Base-by-base conservation (phyloP, 2,797 vertebrate genomes). In the Chaunax sp. region DNA sequence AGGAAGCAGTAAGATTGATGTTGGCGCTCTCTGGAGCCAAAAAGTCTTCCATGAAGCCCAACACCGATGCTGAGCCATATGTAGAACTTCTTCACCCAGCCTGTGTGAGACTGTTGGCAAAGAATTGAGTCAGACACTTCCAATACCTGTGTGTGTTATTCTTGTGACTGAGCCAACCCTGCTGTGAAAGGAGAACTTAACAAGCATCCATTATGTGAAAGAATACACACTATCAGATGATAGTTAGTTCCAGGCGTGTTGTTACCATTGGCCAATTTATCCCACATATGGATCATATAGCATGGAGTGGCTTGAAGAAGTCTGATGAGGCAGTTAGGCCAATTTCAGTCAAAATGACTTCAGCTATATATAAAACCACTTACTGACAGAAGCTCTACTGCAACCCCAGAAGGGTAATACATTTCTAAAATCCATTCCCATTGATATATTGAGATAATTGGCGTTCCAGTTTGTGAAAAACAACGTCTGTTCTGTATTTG, bases 11-110 rank as follows among this genome's bases (percentile, higher is more conserved):
- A 56, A 94, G 40, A 93, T 96, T 96, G 95, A 95, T 92, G 89
- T 96, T 97, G 96, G 95, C 95, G 66, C 84, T 82, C 67, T 63
- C 53, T 72, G 56, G 86, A 91, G 92, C 75, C 94, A 95, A 92
- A 37, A 95, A 94, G 92, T 92, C 92, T 94, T 95, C 94, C 93
- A 95, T 94, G 94, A 94, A 95, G 92, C 90, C 91, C 90, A 89
- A 94, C 90, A 86, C 93, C 88, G 89, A 93, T 92, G 93, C 59
- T 19, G 54, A 46, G 41, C 68, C 65, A 65, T 33, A 67, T 49
- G 76, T 66, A 85, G 69, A 81, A 81, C 64, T 66, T 73, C 69
- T 76, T 57, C 33, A 91, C 90, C 88, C 90, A 90, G 92, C 89
- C 92, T 40, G 58, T 81, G 72, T 80, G 90, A 94, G 94, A 93